Evolutionary conservation across 1,140 invertebrate genomes (phyloP).

Genomic region (Drosophila hydei): DNA sequence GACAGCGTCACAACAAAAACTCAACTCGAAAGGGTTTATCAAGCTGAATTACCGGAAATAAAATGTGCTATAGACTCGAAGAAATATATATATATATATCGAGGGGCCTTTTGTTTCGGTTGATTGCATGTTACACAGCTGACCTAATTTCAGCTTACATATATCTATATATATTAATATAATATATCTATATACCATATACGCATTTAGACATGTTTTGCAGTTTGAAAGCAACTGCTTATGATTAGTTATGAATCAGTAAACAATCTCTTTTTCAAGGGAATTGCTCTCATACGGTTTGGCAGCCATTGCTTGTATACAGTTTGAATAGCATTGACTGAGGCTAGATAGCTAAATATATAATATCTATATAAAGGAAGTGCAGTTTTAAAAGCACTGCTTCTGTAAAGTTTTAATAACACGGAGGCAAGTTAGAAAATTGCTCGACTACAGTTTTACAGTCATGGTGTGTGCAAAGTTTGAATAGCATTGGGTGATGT

Average conservation of each 20-base stretch:
- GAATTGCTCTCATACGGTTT: too few species aligned
- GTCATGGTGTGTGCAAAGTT: conserved; percentile 8
- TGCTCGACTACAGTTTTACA: background rate
- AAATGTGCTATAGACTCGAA: conserved; percentile 31
- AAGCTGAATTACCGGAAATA: conserved; percentile 52
- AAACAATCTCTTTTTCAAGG: too few species aligned
- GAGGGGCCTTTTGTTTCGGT: conserved; percentile 17
- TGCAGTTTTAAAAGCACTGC: too few species aligned
- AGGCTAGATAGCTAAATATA: too few species aligned
- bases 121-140: conserved; percentile 60
- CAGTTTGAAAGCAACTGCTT: too few species aligned
- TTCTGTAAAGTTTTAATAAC: too few species aligned
- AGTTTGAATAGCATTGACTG: background rate
- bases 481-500: too few species aligned
- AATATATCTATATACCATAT: background rate
- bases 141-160: conserved; percentile 53
- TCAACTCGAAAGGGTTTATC: conserved; percentile 38
- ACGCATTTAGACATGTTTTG: too few species aligned
- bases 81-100: conserved; percentile 19
- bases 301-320: background rate
- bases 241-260: too few species aligned
- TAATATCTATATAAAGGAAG: too few species aligned
- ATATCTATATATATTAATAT: background rate
- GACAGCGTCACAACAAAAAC: background rate
- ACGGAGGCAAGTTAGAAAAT: too few species aligned